Base-by-base conservation (phyloP, 1,140 invertebrate genomes). In the Panulirus ornatus region DNA sequence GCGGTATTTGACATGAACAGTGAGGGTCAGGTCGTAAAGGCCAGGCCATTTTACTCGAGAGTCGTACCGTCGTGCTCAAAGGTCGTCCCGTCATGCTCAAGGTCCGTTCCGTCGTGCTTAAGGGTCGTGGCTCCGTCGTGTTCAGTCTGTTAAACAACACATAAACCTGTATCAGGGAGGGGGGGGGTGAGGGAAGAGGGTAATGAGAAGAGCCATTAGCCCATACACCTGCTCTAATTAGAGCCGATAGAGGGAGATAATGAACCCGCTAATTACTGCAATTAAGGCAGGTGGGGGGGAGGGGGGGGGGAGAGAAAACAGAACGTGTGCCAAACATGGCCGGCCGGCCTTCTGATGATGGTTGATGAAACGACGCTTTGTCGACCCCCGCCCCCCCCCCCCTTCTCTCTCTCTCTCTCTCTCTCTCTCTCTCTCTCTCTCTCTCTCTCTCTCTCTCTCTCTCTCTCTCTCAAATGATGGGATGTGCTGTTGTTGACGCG, bases 361-460 rank as follows among this genome's bases (percentile, higher is more conserved):
- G 51, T 11, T 58, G 51, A 58, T 58, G 51, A 58, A 58, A 58
- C 9, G 51, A 9, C 9, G 22, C 9, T 11, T 22, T 58, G 51
- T 58, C 22, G 51, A 22, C 9, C 51, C 51, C 9, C 22, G 51
- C 9, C 22, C 9, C 9, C 51, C 9, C 9, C 9, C 9, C 9
- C 70, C 9, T 36, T 14, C 70, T 73, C 70, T 73, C 70, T 73
- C 70, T 73, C 70, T 22, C 70, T 73, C 70, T 73, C 70, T 73
- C 70, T 73, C 70, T 73, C 70, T 73, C 70, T 73, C 70, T 73
- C 70, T 22, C 70, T 73, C 70, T 73, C 70, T 73, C 70, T 73
- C 70, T 73, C 70, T 73, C 70, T 73, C 70, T 73, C 70, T 73
- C 70, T 22, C 70, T 73, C 70, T 73, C 70, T 73, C 70, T 73